Percentiles rank a stretch among this genome's conserved stretches.
phyloP scores from a whole-genome alignment of 2,797 vertebrate genomes.

The Darevskia nairensis region DNA sequence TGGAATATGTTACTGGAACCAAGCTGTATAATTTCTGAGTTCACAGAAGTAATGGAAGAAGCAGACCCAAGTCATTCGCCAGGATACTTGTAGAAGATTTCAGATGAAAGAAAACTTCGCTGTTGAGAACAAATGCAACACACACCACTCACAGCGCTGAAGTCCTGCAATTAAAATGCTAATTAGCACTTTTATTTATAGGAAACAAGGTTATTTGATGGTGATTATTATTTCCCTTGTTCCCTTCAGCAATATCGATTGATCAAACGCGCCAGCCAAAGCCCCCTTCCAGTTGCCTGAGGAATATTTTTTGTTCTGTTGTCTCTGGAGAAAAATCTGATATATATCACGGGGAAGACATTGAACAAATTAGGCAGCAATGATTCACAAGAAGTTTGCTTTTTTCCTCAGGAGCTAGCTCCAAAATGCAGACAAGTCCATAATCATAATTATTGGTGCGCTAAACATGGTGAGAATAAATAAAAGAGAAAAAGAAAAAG shows the following conservation, averaged over 20 bases:
- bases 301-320: constrained; percentile 48
- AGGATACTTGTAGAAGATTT: constrained; percentile 40
- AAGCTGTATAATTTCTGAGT: neutral
- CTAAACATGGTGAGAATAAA: too few relatives aligned
- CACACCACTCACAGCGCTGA: constrained; percentile 18
- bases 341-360: constrained; percentile 31
- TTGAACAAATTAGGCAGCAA: constrained; percentile 37
- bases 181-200: constrained; percentile 66
- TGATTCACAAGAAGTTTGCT: neutral
- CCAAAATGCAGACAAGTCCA: constrained; percentile 11
- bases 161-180: constrained; percentile 59
- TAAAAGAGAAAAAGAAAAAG: too few relatives aligned
- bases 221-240: constrained; percentile 46
- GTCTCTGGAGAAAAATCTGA: neutral
- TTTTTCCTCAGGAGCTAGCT: neutral
- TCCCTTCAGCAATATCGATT: constrained; percentile 37
- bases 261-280: constrained; percentile 43
- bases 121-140: constrained; percentile 42
- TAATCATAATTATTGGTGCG: constrained; percentile 15
- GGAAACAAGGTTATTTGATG: constrained; percentile 59
- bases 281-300: constrained; percentile 11
- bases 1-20: neutral
- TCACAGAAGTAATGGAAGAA: neutral
- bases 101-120: constrained; percentile 34
- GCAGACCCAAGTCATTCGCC: constrained; percentile 23